Conservation (phyloP, 2,113 vertebrate genomes). For the Bos javanicus region DNA sequence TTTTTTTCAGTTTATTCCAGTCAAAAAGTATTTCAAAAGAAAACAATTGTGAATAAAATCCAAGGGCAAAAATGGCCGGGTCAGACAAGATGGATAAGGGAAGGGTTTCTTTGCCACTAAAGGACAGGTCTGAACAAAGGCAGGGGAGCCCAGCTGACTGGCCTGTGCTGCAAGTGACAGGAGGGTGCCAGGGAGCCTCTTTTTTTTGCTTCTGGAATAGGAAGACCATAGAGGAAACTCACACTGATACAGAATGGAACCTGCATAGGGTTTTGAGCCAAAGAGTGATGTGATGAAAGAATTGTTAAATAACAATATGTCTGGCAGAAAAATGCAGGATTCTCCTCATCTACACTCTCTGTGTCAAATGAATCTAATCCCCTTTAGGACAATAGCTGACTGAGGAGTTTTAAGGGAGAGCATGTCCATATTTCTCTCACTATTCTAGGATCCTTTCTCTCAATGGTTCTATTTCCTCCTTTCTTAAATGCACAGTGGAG, state of each 20-base stretch:
- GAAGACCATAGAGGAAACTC: neutral
- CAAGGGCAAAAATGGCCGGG: neutral
- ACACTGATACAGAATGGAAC: neutral
- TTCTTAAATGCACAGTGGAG: neutral
- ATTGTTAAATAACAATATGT: neutral
- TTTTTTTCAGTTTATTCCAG: neutral
- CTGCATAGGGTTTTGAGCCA: neutral
- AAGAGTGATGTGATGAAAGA: neutral
- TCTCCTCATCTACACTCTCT: neutral
- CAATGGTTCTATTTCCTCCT: neutral
- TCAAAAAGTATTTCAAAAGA: neutral
- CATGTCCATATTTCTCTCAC: neutral
- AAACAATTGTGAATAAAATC: neutral
- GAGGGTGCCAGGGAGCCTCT: too few species aligned
- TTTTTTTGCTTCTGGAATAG: fast-evolving
- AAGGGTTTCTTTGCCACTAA: neutral
- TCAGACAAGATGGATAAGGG: neutral
- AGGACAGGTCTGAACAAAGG: neutral
- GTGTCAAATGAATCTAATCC: neutral
- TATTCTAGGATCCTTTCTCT: neutral
- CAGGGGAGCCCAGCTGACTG: neutral
- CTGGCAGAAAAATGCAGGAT: neutral
- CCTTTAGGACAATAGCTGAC: neutral
- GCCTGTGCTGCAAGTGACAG: neutral
- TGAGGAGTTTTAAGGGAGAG: neutral